A percentile compares a stretch with the other conserved stretches of the same genome.
Conservation (phyloP, 2,888 invertebrate genomes). For the Orchesellides sinensis region DNA sequence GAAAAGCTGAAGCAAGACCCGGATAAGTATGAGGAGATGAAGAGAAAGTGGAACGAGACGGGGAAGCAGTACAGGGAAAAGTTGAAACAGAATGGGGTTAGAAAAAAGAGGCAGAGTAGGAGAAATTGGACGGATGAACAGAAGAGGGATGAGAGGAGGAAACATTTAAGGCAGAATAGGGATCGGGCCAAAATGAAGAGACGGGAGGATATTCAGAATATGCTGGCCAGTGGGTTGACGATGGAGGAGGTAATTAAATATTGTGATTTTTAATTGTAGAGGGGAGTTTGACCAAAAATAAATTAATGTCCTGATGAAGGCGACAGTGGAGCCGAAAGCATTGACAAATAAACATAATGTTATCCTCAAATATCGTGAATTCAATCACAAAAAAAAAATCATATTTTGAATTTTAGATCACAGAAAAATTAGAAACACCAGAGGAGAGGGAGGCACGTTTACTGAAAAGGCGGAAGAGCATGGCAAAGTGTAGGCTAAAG, state of each 20-base stretch:
- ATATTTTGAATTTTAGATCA: constrained; percentile 1
- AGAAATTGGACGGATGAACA: background rate
- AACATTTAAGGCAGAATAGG: background rate
- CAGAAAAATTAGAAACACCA: constrained; percentile 1
- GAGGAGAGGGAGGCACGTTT: constrained; percentile 25
- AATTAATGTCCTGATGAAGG: no score
- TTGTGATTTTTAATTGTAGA: background rate
- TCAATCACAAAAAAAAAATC: background rate
- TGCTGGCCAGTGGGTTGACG: constrained; percentile 38
- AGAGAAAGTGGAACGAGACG: constrained; percentile 17
- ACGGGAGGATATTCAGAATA: constrained; percentile 23
- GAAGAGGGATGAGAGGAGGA: background rate
- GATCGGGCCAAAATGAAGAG: background rate
- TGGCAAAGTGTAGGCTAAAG: constrained; percentile 3
- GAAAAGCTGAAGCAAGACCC: constrained; percentile 36
- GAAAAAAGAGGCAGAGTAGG: background rate
- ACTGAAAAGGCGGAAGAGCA: constrained; percentile 4
- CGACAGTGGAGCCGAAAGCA: no score
- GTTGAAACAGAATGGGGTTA: no score
- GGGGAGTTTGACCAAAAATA: no score
- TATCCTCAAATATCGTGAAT: no score
- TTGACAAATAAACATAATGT: no score
- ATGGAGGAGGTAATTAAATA: constrained; percentile 36
- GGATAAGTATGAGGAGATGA: constrained; percentile 26
- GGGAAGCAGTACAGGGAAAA: background rate